Conservation (phyloP, 2,113 vertebrate genomes). For the Ariopsis seemanni region DNA sequence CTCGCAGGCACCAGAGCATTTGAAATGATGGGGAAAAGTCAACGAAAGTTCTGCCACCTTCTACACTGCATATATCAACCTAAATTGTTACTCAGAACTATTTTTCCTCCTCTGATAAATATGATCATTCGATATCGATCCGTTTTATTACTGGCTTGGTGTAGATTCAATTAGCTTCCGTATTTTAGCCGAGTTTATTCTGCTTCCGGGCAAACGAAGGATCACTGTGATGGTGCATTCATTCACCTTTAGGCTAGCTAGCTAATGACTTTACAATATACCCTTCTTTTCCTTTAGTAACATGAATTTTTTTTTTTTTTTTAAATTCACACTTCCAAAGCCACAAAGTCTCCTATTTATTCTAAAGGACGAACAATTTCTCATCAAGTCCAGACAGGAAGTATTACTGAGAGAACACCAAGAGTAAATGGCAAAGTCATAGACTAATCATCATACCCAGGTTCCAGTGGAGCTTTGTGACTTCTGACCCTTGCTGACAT, state of each 20-base stretch:
- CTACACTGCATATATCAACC: neutral
- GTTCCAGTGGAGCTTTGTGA: neutral
- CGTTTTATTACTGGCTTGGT: neutral
- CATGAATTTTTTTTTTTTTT: neutral
- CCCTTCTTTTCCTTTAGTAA: neutral
- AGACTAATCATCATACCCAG: constrained; percentile 4
- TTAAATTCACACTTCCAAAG: neutral
- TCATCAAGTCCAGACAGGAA: neutral
- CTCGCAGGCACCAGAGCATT: too few species aligned
- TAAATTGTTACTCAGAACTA: neutral
- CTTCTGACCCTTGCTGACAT: neutral
- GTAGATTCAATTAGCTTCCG: neutral
- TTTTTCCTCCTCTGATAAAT: neutral
- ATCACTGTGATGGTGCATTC: neutral
- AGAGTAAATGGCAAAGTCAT: neutral
- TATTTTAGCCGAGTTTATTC: too few species aligned
- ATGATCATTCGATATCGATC: too few species aligned
- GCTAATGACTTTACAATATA: neutral
- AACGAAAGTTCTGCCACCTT: neutral
- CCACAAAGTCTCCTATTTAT: neutral
- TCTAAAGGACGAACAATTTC: neutral
- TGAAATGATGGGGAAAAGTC: neutral
- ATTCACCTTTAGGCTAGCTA: neutral
- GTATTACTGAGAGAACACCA: neutral
- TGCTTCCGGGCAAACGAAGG: neutral